Base-by-base conservation (phyloP, 2,113 vertebrate genomes). In the Onychostruthus taczanowskii region DNA sequence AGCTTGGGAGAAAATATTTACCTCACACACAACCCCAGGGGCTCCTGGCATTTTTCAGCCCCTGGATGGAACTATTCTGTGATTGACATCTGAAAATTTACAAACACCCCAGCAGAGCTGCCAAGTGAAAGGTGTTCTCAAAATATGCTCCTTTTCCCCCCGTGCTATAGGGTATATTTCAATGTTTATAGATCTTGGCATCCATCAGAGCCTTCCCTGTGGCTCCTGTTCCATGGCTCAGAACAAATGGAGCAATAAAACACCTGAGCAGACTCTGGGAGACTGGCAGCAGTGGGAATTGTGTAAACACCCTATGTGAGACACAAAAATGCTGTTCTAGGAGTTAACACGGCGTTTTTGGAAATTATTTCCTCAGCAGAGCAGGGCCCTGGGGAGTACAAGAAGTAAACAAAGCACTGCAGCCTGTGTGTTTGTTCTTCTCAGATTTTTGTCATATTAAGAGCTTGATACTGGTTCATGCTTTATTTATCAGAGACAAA, bases 181-280 rank as follows among this genome's bases (percentile, higher is more conserved):
- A 43, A 3, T 47, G 30, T 77, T 84, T 69, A 33, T 27, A 17
- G 13, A 30, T 31, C 76, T 21, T 74, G 55, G 77, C 50, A 86
- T 74, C 73, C 68, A 81, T 78, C 79, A 74, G 5, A 67, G 20
- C 22, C 26, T 26, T 77, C 89, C 61, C 88, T 20, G 59, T 1
- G 11, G 90, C 74, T 62, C 41, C 55, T 39, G 55, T 15, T 66
- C 49, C 52, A 28, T 3, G 50, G 16, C 13, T 95, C 28, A 50
- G 39, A 78, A 63, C 27, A 87, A 92, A 86, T 52, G 80, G 59
- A 59, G 69, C 92, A 84, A 55, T 52, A 33, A 90, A 88, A 66
- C 79, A 93, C 88, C 89, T 66, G 61, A 90, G 84, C 16, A 84
- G 59, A 26, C 35, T 43, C 46, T 64, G 78, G 63, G 77, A 81